Evolutionary conservation across 2,888 invertebrate species (phyloP).

Genomic region (Callyntrura sp.): DNA sequence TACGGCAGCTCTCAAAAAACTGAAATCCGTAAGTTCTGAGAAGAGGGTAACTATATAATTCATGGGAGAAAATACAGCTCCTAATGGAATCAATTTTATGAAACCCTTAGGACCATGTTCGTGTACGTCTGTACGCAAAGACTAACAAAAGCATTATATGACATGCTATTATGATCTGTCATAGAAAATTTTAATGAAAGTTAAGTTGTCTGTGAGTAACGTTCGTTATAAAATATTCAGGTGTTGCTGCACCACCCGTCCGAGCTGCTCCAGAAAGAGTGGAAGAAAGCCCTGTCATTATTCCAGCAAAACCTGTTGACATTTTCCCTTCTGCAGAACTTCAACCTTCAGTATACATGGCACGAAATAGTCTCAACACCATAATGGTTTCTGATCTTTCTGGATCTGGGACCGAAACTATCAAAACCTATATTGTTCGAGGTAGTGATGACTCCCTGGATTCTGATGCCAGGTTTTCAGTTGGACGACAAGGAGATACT

Average conservation of each 20-base stretch:
- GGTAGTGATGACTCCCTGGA: constrained; percentile 16
- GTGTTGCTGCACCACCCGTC: constrained; percentile 63
- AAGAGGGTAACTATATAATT: constrained; percentile 41
- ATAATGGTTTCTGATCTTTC: constrained; percentile 67
- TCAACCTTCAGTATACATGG: constrained; percentile 70
- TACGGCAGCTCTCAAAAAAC: constrained; percentile 76
- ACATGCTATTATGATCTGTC: background rate
- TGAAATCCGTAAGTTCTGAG: constrained; percentile 74
- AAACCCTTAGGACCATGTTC: background rate
- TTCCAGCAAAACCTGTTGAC: constrained; percentile 73
- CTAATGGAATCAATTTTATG: constrained; percentile 33
- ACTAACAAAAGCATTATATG: background rate
- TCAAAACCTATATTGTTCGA: constrained; percentile 67
- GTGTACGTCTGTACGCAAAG: background rate
- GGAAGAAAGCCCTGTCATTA: constrained; percentile 57
- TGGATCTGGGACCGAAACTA: constrained; percentile 58
- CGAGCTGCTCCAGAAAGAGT: background rate
- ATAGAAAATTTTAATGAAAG: background rate
- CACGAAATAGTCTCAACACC: constrained; percentile 69
- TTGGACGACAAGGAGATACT: background rate
- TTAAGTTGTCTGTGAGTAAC: constrained; percentile 19
- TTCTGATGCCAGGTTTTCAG: too few species aligned
- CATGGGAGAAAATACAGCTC: constrained; percentile 32
- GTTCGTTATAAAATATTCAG: constrained; percentile 73
- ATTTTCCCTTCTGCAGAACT: constrained; percentile 49